A percentile compares a stretch with the other conserved stretches of the same genome.
phyloP scores from a whole-genome alignment of 2,888 invertebrate species.

The Catocala nupta region DNA sequence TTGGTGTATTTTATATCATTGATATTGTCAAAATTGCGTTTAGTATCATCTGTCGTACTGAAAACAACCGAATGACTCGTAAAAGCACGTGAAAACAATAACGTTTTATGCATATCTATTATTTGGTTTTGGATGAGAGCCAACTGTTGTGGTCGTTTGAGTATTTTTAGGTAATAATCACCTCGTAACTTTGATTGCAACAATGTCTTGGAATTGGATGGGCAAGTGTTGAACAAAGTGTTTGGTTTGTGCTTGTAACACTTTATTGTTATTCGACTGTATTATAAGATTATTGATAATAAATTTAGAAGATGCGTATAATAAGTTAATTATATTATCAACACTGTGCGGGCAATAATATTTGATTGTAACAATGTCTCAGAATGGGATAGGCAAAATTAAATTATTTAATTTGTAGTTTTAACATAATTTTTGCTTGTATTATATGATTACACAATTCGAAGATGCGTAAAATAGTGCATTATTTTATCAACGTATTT shows the following conservation, averaged over 20 bases:
- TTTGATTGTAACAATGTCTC: too few relatives aligned
- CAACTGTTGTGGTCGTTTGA: constrained; percentile 60
- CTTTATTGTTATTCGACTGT: too few relatives aligned
- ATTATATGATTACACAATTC: too few relatives aligned
- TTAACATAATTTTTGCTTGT: too few relatives aligned
- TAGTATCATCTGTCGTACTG: not conserved
- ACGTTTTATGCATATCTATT: constrained; percentile 41
- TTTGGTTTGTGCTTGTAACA: not conserved
- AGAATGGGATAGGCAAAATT: too few relatives aligned
- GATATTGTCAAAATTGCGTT: not conserved
- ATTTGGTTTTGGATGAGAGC: constrained; percentile 59
- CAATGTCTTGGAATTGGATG: constrained; percentile 49
- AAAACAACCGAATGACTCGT: constrained; percentile 16
- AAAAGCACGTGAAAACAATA: constrained; percentile 39
- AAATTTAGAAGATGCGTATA: too few relatives aligned
- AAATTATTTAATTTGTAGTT: too few relatives aligned
- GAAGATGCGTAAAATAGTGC: too few relatives aligned
- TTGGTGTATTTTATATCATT: too few relatives aligned
- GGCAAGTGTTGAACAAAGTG: constrained; percentile 5
- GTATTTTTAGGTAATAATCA: constrained; percentile 72
- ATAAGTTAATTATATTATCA: too few relatives aligned
- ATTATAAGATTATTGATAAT: too few relatives aligned
- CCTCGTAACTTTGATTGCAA: constrained; percentile 62
- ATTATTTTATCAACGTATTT: too few relatives aligned
- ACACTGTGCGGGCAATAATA: not conserved